phyloP scores from a whole-genome alignment of 53 echinoderm and acorn worm species.

The Echinarachnius parma region DNA sequence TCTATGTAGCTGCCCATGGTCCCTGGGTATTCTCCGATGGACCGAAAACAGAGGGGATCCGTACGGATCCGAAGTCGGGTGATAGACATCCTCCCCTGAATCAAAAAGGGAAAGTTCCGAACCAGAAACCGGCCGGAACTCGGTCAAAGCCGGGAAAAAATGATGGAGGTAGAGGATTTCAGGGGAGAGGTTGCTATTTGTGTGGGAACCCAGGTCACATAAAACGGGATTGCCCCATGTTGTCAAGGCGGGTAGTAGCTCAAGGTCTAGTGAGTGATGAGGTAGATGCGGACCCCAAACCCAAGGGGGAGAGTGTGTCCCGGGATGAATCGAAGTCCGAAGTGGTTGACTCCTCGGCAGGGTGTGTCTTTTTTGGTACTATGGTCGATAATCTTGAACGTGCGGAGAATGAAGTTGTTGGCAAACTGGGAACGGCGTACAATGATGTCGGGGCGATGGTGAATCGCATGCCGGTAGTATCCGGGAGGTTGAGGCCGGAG shows the following conservation, averaged over 20 bases:
- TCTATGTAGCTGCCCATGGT: conserved; percentile 9
- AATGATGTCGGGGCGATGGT: conserved; percentile 6
- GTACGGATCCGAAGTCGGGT: conserved; percentile 16
- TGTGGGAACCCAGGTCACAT: conserved; percentile 31
- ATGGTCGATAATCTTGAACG: neutral
- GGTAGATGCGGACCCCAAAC: neutral
- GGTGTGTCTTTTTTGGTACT: neutral
- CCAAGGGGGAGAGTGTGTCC: neutral
- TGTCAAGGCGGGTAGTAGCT: neutral
- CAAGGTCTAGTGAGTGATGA: neutral
- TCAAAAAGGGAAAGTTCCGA: neutral
- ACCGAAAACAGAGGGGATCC: conserved; percentile 7
- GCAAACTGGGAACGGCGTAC: too few species aligned
- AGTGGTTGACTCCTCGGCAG: neutral
- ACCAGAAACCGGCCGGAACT: neutral
- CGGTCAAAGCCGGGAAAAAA: neutral
- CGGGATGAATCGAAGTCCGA: neutral
- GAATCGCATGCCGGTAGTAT: conserved; percentile 10
- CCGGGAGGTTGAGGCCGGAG: neutral
- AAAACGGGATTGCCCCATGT: conserved; percentile 22
- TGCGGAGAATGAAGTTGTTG: neutral
- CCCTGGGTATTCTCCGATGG: conserved; percentile 1
- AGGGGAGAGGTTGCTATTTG: conserved; percentile 21
- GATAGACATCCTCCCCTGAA: neutral
- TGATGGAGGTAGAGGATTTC: neutral